phyloP scores from a whole-genome alignment of 2,113 vertebrate species.

The Rafetus swinhoei region DNA sequence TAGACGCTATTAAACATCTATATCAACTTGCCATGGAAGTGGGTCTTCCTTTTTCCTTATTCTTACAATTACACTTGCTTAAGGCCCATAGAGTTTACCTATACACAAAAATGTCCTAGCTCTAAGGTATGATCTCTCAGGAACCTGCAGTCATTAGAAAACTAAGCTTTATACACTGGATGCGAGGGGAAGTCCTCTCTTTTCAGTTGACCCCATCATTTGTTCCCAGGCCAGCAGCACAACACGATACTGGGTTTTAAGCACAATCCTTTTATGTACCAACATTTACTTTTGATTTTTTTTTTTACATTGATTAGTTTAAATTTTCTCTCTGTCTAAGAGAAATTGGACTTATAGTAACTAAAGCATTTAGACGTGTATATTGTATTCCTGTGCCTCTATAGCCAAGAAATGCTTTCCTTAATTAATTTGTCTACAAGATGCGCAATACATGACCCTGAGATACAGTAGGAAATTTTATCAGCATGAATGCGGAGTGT shows the following conservation, averaged over 20 bases:
- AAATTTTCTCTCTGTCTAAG: not conserved
- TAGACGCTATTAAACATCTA: not conserved
- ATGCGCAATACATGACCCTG: not conserved
- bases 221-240: not conserved
- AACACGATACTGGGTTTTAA: not conserved
- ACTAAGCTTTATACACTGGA: not conserved
- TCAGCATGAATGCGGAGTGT: not conserved
- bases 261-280: rapidly evolving
- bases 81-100: not conserved
- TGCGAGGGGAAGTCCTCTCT: not conserved
- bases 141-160: not conserved
- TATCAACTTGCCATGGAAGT: not conserved
- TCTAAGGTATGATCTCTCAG: not conserved
- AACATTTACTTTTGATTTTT: not conserved
- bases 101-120: not conserved
- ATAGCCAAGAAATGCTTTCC: not conserved
- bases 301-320: not conserved
- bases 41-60: not conserved
- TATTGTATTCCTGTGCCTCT: too few relatives aligned
- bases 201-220: not conserved
- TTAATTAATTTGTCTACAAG: not conserved
- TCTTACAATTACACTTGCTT: not conserved
- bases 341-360: not conserved
- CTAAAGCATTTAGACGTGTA: not conserved
- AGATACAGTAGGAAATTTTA: not conserved